These are phyloP conservation scores for Pluvialis apricaria DNA, from an alignment of 2,113 vertebrate genomes.

Conservation along the genomic window DNA sequence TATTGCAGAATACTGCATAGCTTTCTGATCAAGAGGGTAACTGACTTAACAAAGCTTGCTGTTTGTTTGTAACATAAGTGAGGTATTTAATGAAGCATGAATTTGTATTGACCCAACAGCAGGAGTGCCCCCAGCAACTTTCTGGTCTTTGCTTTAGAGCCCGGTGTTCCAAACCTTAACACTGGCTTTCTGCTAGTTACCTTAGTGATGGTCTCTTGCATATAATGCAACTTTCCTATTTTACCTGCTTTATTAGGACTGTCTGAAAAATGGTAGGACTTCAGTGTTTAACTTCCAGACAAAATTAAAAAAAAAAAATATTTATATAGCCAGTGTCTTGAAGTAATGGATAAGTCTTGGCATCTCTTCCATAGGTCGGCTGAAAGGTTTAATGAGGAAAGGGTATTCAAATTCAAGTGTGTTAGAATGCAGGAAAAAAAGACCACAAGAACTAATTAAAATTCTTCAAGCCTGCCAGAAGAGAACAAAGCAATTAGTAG, in stretches of 20 bases:
- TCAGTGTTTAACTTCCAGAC: not conserved
- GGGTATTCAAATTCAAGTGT: not conserved
- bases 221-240: not conserved
- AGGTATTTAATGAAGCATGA: not conserved
- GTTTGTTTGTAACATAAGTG: not conserved
- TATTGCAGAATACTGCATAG: not conserved
- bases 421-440: not conserved
- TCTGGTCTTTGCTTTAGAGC: not conserved
- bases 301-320: not conserved
- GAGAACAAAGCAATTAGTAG: not conserved
- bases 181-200: not conserved
- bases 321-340: not conserved
- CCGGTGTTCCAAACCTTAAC: not conserved
- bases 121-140: not conserved
- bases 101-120: not conserved
- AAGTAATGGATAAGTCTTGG: not conserved
- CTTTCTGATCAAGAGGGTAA: not conserved
- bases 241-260: not conserved
- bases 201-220: not conserved
- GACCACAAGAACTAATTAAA: not conserved
- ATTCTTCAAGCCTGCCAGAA: not conserved
- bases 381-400: not conserved
- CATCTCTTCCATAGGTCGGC: not conserved
- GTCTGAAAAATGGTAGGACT: not conserved
- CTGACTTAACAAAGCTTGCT: not conserved